Conservation (phyloP, 1,140 invertebrate genomes). For the Danaus melanippus region DNA sequence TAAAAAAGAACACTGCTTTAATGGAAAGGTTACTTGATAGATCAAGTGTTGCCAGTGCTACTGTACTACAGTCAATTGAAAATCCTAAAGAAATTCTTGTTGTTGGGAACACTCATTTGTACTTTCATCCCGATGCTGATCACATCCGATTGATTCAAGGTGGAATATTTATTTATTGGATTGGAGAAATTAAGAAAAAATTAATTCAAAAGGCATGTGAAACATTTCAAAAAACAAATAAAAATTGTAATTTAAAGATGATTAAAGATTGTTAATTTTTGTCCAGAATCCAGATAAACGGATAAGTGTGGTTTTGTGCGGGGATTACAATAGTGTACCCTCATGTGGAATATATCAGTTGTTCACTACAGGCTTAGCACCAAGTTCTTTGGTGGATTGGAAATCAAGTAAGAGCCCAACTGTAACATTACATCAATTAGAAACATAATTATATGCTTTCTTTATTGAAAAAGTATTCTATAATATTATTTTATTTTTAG, state of each 20-base stretch:
- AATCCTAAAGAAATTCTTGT: conserved; percentile 76
- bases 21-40: conserved; percentile 75
- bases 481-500: conserved; percentile 61
- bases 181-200: conserved; percentile 61
- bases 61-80: conserved; percentile 76
- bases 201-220: conserved; percentile 60
- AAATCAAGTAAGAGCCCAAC: conserved; percentile 77
- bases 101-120: conserved; percentile 92
- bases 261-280: conserved; percentile 11
- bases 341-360: conserved; percentile 84
- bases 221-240: background rate
- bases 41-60: conserved; percentile 76
- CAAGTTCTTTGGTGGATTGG: conserved; percentile 80
- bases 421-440: conserved; percentile 5
- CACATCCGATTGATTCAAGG: conserved; percentile 88
- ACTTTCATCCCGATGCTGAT: conserved; percentile 91
- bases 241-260: background rate
- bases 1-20: conserved; percentile 75
- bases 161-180: conserved; percentile 75
- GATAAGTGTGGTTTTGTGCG: conserved; percentile 81
- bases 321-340: conserved; percentile 92
- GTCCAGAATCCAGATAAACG: conserved; percentile 72
- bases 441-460: conserved; percentile 16
- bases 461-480: conserved; percentile 5
- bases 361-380: conserved; percentile 77